A percentile compares a stretch with the other conserved stretches of the same genome.
phyloP scores from a whole-genome alignment of 2,113 vertebrate genomes.

The Helogale parvula region DNA sequence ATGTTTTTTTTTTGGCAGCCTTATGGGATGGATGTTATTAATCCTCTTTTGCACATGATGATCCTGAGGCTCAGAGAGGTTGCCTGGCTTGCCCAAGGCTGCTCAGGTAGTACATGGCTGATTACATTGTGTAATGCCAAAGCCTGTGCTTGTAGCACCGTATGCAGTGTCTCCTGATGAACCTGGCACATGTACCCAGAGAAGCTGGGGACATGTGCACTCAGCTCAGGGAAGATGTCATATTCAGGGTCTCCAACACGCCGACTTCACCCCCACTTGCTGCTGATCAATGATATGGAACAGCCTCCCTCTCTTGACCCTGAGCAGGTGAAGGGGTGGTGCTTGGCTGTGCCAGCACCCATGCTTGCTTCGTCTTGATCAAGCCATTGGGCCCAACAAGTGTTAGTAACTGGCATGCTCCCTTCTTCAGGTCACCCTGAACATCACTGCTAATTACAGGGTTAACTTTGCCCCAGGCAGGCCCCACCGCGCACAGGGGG shows the following conservation, averaged over 20 bases:
- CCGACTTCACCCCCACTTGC: neutral
- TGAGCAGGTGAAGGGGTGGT: neutral
- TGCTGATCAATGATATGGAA: rapidly evolving
- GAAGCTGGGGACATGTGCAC: neutral
- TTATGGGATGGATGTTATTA: neutral
- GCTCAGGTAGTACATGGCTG: neutral
- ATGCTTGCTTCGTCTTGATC: neutral
- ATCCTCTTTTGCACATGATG: neutral
- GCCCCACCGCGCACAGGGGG: neutral
- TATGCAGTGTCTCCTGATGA: neutral
- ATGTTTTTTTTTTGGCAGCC: neutral
- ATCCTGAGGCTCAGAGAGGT: neutral
- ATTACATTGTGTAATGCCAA: neutral
- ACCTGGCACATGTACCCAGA: neutral
- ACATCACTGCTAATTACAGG: neutral
- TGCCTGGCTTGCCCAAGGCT: neutral
- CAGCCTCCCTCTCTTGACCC: neutral
- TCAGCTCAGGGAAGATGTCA: neutral
- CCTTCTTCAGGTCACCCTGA: neutral
- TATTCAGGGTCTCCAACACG: neutral
- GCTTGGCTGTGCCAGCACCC: no score
- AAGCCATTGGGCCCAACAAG: no score
- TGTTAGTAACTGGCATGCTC: neutral
- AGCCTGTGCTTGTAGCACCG: neutral
- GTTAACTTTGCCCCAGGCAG: neutral